Evolutionary conservation across 1,140 invertebrate species (phyloP).

Genomic region (Octopus bimaculoides): DNA sequence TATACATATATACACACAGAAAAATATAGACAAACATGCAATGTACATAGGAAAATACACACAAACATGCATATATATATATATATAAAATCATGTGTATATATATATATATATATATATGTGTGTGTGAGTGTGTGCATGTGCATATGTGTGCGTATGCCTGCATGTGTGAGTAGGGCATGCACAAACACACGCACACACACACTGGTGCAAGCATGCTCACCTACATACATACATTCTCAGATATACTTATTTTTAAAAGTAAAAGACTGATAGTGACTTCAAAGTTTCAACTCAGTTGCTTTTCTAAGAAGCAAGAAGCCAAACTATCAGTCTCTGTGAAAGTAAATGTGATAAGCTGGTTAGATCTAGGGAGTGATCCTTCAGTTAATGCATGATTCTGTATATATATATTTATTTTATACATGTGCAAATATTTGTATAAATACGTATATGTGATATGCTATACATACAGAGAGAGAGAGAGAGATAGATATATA

Average conservation of each 20-base stretch:
- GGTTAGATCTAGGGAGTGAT: not conserved
- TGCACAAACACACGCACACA: not conserved
- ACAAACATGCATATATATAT: not conserved
- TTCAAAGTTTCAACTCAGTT: not conserved
- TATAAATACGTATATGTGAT: not conserved
- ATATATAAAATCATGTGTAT: not conserved
- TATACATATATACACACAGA: not conserved
- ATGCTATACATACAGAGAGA: not conserved
- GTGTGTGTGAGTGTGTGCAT: not conserved
- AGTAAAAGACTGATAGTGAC: not conserved
- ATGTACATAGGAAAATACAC: not conserved
- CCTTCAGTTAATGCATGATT: not conserved
- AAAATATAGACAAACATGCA: not conserved
- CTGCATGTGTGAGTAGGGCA: not conserved
- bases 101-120: not conserved
- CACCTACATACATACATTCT: not conserved
- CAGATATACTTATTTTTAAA: not conserved
- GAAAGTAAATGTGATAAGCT: not conserved
- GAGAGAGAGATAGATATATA: too few relatives aligned
- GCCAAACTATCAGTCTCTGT: not conserved
- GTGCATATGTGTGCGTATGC: not conserved
- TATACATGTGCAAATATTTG: not conserved
- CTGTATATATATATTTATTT: not conserved
- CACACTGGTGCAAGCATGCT: not conserved
- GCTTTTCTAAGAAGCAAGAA: too few relatives aligned